Conservation (phyloP, 1,140 invertebrate genomes). For the Ganaspis sp. region DNA sequence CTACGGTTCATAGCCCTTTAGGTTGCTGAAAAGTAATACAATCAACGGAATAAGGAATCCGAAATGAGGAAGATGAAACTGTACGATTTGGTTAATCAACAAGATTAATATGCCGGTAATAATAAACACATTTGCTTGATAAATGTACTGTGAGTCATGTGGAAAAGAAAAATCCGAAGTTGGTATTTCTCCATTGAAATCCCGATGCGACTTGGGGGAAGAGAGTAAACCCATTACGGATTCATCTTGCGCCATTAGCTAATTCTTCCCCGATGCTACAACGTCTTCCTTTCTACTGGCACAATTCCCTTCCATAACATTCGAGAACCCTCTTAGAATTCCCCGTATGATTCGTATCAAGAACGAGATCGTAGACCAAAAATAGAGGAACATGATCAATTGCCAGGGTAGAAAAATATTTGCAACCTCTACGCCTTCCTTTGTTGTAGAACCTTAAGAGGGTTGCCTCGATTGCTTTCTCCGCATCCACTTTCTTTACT, state of each 20-base stretch:
- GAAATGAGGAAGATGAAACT: no score
- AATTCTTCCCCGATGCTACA: slow-evolving; percentile 71
- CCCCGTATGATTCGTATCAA: slow-evolving; percentile 18
- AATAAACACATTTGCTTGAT: not conserved
- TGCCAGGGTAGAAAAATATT: slow-evolving; percentile 28
- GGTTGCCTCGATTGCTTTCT: not conserved
- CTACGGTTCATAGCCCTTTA: no score
- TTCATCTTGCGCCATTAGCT: slow-evolving; percentile 77
- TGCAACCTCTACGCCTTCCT: slow-evolving; percentile 2
- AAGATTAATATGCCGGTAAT: no score
- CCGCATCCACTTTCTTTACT: not conserved
- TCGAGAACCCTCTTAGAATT: slow-evolving; percentile 33
- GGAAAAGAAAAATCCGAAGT: not conserved
- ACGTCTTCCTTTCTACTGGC: slow-evolving; percentile 64
- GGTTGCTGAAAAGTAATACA: no score
- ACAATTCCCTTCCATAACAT: slow-evolving; percentile 58
- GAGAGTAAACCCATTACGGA: slow-evolving; percentile 76
- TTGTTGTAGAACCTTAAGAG: slow-evolving; percentile 25
- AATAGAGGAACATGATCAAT: slow-evolving; percentile 23
- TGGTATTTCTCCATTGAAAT: slow-evolving; percentile 62
- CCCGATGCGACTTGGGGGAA: slow-evolving; percentile 70
- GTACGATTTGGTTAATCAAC: no score
- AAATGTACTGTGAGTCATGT: not conserved
- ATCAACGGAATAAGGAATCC: no score
- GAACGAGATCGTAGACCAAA: slow-evolving; percentile 22